Evolutionary conservation across 1,140 invertebrate genomes (phyloP), one percentile per base, ranked within the genome.

Genomic region (Lerema accius): DNA sequence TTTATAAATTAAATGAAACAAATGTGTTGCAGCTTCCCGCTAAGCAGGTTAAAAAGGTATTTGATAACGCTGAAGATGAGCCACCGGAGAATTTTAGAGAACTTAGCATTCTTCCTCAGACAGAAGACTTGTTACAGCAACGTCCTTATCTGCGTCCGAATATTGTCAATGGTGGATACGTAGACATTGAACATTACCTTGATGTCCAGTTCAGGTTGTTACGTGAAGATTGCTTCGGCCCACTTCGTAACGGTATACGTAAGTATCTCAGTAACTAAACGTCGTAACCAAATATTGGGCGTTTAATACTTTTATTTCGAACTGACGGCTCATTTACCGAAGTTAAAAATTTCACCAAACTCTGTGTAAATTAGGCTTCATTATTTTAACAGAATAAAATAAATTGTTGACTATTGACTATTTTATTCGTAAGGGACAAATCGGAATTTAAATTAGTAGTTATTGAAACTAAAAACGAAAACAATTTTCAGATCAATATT

Each of bases 141-240:
- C 75, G 67, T 46, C 80, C 78, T 11, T 93, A 92, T 82, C 64
- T 95, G 6, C 84, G 93, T 1, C 84, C 92, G 7, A 95, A 95
- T 77, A 92, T 94, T 39, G 75, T 93, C 0, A 68, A 92, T 23
- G 95, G 94, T 1, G 72, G 83, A 0, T 96, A 95, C 80, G 67
- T 84, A 4, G 84, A 92, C 76, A 86, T 93, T 0, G 91, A 95
- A 17, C 93, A 96, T 67, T 97, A 97, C 76, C 81, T 97, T 7
- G 95, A 96, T 72, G 92, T 94, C 0, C 96, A 97, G 69, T 96
- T 95, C 74, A 85, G 95, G 7, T 84, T 97, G 1, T 80, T 97
- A 14, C 80, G 95, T 7, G 95, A 97, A 89, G 96, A 97, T 83
- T 95, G 95, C 83, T 89, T 93, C 35, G 76, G 80, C 0, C 94